Base-by-base conservation (phyloP, 2,888 invertebrate species). In the Ophioninae sp. region DNA sequence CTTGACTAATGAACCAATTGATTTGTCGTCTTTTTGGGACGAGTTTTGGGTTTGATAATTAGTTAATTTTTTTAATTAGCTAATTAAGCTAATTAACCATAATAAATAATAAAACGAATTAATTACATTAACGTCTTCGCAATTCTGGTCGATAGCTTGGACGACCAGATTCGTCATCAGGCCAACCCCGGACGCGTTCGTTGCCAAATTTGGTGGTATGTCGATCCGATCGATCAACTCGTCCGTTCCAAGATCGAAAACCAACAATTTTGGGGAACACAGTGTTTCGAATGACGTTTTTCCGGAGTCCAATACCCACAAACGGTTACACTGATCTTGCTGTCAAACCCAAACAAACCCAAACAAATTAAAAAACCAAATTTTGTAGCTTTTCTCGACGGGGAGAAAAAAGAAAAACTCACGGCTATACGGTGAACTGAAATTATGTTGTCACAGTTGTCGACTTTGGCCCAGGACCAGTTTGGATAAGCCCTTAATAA, bases 391-490 rank as follows among this genome's bases (percentile, higher is more conserved):
- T 6, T 17, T 51, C 51, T 51, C 17, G 51, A 6, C 5, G 13
- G 22, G 2, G 9, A n/a, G 22, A 30, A 30, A 6, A 23, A n/a
- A 17, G 39, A 63, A n/a, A n/a, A 6, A 94, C 94, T 94, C 93
- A 96, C 96, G 87, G 95, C 94, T 10, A 95, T 93, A 90, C 97
- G 93, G 88, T 96, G 96, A 2, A 96, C 96, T 0, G 96, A 96
- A 0, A 95, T 95, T 44, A 97, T 93, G 22, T 95, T 95, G 59
- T 95, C 93, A 88, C 96, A 96, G 90, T 95, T 79, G 0, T 94
- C 94, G 86, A 94, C 94, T 85, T 96, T 94, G 13, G 78, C 94
- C 94, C 94, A 95, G 20, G 93, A 90, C 92, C 95, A 96, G 91
- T 94, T 93, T 0, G 96, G 96, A 91, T 95, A 96, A 0, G 95